These are phyloP conservation scores for Mya arenaria DNA, from an alignment of 1,140 invertebrate genomes.

Conservation along the genomic window DNA sequence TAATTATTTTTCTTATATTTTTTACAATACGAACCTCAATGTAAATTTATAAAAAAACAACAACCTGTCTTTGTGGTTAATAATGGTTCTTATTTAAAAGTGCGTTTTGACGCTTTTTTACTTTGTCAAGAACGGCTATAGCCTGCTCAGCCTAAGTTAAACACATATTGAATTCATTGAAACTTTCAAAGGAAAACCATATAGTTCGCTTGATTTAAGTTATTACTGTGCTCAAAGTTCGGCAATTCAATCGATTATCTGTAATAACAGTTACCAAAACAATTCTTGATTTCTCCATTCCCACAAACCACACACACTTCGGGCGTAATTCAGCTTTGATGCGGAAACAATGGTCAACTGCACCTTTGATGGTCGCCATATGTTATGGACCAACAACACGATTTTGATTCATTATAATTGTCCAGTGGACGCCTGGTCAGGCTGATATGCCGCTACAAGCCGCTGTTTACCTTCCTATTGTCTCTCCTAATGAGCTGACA, in stretches of 20 bases:
- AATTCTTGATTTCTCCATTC: neutral
- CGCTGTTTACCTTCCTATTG: slow-evolving; percentile 17
- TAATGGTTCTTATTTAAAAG: too few species aligned
- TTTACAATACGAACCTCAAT: too few species aligned
- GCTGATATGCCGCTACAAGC: slow-evolving; percentile 8
- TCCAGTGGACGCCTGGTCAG: slow-evolving; percentile 5
- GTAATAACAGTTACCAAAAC: neutral
- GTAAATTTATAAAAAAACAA: too few species aligned
- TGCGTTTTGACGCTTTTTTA: too few species aligned
- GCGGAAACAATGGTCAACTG: neutral
- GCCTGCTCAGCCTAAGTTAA: too few species aligned
- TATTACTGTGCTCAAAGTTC: too few species aligned
- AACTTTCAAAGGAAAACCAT: too few species aligned
- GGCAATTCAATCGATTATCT: slow-evolving; percentile 5
- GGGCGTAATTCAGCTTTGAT: slow-evolving; percentile 20
- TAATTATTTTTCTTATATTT: too few species aligned
- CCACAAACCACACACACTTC: neutral
- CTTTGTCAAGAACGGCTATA: too few species aligned
- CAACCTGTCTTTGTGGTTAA: too few species aligned
- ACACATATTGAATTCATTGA: too few species aligned
- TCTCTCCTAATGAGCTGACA: neutral
- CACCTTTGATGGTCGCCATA: slow-evolving; percentile 14
- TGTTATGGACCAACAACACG: neutral
- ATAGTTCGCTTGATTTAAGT: too few species aligned
- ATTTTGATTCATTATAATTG: slow-evolving; percentile 21